Evolutionary conservation across 2,888 invertebrate genomes (phyloP), one percentile per base, ranked within the genome.

Genomic region (Ethmia dodecea): DNA sequence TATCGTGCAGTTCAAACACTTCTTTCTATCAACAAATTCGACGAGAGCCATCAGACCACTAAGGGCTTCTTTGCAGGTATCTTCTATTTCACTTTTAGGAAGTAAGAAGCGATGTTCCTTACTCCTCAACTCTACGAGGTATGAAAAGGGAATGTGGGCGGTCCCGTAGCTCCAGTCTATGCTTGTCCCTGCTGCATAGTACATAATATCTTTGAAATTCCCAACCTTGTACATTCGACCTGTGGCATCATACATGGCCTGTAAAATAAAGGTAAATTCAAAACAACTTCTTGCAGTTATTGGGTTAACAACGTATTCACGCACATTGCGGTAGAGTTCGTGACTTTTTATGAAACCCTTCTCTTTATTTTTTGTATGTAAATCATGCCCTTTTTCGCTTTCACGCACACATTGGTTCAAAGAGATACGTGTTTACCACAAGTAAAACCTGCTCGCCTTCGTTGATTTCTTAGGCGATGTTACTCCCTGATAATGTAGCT

Each of bases 121-220:
- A 41, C 80, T 70, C 38, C 78, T 65, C 22, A 86, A 40, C 42
- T 86, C 86, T 5, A 84, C 40, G 13, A 86, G 72, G 35, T 83
- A 86, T 0, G 86, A 74, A 47, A 68, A 86, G 0, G 83, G 86
- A 15, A 86, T 80, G 2, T 56, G 66, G 10, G 80, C 84, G 2
- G 70, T 67, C 3, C 80, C 81, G 30, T 86, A 84, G 41, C 81
- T 81, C 84, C 86, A 86, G 43, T 86, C 86, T 16, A 83, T 77
- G 42, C 86, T 86, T 1, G 84, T 84, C 1, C 86, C 86, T 28
- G 63, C 55, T 0, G 86, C 83, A 28, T 56, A 60, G 40, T 84
- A 86, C 83, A 83, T 86, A 0, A 84, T 53, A 38, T 84, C 81
- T 49, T 72, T 81, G 45, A 83, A 83, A 42, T 74, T 78, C 0